phyloP scores from a whole-genome alignment of 2,113 vertebrate genomes.

The Albula goreensis region DNA sequence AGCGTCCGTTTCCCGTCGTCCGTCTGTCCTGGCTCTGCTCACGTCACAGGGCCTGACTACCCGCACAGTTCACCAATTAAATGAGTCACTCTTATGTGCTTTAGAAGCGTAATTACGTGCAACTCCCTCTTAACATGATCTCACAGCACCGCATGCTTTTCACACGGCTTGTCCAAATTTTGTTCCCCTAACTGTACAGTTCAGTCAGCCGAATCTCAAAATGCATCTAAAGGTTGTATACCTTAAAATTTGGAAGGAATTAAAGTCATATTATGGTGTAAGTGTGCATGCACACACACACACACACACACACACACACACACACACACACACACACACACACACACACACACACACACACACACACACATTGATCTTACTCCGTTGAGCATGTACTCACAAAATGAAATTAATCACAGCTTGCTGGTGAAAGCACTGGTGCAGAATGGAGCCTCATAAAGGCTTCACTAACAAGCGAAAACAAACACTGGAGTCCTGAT shows the following conservation, averaged over 20 bases:
- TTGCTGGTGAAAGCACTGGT: not conserved
- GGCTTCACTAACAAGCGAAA: not conserved
- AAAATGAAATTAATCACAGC: conserved; percentile 52
- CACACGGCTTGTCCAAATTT: not conserved
- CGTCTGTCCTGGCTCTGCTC: not conserved
- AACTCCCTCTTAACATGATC: not conserved
- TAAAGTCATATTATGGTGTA: not conserved
- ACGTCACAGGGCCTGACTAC: not conserved
- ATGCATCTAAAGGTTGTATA: not conserved
- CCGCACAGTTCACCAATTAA: not conserved
- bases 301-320: conserved; percentile 3
- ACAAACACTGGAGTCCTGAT: not conserved
- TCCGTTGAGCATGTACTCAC: not conserved
- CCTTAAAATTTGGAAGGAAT: not conserved
- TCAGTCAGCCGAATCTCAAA: not conserved
- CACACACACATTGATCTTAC: conserved; percentile 16
- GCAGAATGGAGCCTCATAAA: not conserved
- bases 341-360: conserved; percentile 6
- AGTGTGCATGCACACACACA: not conserved
- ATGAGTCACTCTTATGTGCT: not conserved
- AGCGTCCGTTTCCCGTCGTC: not conserved
- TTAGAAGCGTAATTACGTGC: not conserved
- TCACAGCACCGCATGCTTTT: not conserved
- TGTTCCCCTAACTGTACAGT: not conserved
- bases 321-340: conserved; percentile 8